Evolutionary conservation across 2,888 invertebrate genomes (phyloP), one percentile per base, ranked within the genome.

Genomic region (Drosophila quasianomalipes): DNA sequence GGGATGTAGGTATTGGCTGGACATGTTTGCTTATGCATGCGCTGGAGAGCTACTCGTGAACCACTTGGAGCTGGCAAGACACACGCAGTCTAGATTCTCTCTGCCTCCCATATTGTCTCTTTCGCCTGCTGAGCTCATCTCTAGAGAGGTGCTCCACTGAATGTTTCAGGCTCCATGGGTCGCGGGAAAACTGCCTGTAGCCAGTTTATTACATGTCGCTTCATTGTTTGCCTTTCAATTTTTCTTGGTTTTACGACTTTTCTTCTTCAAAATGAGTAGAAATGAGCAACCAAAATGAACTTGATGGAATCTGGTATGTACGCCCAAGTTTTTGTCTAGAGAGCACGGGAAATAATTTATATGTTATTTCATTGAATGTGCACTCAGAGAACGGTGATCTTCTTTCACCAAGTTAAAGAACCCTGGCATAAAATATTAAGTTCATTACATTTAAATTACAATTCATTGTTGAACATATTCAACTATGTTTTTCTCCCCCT

Each of bases 11-110:
- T n/a, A n/a, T n/a, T n/a, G n/a, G n/a, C n/a, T n/a, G n/a, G 85
- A 86, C 85, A 90, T 90, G 89, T 86, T 86, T 86, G 89, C 90
- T 90, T 86, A 88, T 88, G 90, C 90, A 86, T 85, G 83, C 74
- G 86, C 70, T 69, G n/a, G 64, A 16, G 39, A 58, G 68, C 63
- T 49, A 66, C 52, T 78, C 67, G 58, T 61, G 81, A 66, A 61
- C 75, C 90, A 85, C 84, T 82, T 69, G 73, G 44, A 59, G 72
- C 78, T 62, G 71, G 74, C 66, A 70, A 69, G 72, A n/a, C n/a
- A n/a, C n/a, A n/a, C n/a, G n/a, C n/a, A n/a, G n/a, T n/a, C n/a
- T n/a, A n/a, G n/a, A n/a, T n/a, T n/a, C n/a, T n/a, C n/a, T n/a
- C n/a, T n/a, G n/a, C n/a, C n/a, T n/a, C n/a, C n/a, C n/a, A n/a